A percentile compares a stretch with the other conserved stretches of the same genome.
These are phyloP conservation scores for Hydrocynus forskahlii DNA, from an alignment of 2,797 vertebrate genomes.

Conservation along the genomic window DNA sequence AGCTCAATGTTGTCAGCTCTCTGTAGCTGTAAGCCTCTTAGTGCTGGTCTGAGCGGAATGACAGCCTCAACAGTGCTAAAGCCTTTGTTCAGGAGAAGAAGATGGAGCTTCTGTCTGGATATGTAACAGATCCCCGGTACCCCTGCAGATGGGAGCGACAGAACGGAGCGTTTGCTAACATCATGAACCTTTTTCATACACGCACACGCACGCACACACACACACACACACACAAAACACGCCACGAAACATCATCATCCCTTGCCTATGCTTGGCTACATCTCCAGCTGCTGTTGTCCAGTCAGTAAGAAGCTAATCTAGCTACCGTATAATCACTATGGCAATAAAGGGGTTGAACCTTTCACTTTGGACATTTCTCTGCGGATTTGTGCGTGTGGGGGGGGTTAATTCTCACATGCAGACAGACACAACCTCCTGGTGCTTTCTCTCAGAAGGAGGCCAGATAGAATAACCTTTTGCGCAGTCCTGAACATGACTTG, in stretches of 20 bases:
- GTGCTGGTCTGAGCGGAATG: slow-evolving; percentile 24
- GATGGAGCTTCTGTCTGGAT: slow-evolving; percentile 62
- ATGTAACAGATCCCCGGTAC: slow-evolving; percentile 41
- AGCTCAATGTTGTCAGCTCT: background rate
- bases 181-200: slow-evolving; percentile 60
- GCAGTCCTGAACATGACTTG: slow-evolving; percentile 56
- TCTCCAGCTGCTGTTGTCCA: background rate
- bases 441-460: slow-evolving; percentile 39
- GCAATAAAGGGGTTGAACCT: background rate
- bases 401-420: background rate
- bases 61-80: slow-evolving; percentile 7
- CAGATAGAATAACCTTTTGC: slow-evolving; percentile 52
- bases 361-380: slow-evolving; percentile 1
- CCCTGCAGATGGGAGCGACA: slow-evolving; percentile 46
- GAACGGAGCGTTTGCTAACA: slow-evolving; percentile 52
- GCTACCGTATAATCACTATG: slow-evolving; percentile 4
- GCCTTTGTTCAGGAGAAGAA: slow-evolving; percentile 34
- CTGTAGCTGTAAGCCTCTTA: slow-evolving; percentile 21
- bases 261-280: background rate
- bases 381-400: too few relatives aligned
- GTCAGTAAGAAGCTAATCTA: background rate
- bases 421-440: slow-evolving; percentile 47
- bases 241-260: slow-evolving; percentile 22
- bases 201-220: background rate
- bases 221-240: slow-evolving; percentile 20